Evolutionary conservation across 2,888 invertebrate genomes (phyloP).

Genomic region (Alloscopus bannaensis): DNA sequence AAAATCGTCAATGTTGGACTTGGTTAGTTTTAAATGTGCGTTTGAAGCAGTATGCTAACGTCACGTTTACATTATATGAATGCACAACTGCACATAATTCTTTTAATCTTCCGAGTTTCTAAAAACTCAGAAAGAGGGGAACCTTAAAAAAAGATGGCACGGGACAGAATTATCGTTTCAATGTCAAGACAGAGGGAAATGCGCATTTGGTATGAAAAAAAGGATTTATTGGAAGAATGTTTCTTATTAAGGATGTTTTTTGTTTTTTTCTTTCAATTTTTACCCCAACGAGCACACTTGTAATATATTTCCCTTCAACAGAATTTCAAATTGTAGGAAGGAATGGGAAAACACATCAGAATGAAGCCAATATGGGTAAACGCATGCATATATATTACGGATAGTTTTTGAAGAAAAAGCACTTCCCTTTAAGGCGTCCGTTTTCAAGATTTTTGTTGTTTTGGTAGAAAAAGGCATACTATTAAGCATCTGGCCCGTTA

Average conservation of each 20-base stretch:
- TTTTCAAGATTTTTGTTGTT: slow-evolving; percentile 66
- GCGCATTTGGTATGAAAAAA: slow-evolving; percentile 52
- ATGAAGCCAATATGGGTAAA: too few species aligned
- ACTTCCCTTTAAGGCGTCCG: slow-evolving; percentile 38
- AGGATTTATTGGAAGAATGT: slow-evolving; percentile 58
- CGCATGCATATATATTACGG: too few species aligned
- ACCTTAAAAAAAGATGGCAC: slow-evolving; percentile 62
- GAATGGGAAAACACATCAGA: too few species aligned
- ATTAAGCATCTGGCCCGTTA: slow-evolving; percentile 71
- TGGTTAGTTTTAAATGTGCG: too few species aligned
- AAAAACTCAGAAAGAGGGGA: too few species aligned
- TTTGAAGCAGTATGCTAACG: too few species aligned
- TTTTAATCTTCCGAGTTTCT: too few species aligned
- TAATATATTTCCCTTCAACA: too few species aligned
- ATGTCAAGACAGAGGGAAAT: slow-evolving; percentile 60
- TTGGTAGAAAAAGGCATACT: slow-evolving; percentile 67
- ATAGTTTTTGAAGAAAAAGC: background rate
- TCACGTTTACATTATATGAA: too few species aligned
- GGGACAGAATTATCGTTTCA: slow-evolving; percentile 68
- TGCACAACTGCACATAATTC: too few species aligned
- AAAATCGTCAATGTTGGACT: too few species aligned
- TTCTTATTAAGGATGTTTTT: slow-evolving; percentile 59
- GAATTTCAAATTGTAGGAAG: slow-evolving; percentile 7
- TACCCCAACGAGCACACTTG: slow-evolving; percentile 46
- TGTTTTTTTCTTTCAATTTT: slow-evolving; percentile 40